A percentile compares a stretch with the other conserved stretches of the same genome.
Evolutionary conservation across 37 sponge, comb jelly and placozoan genomes (phyloP).

Genomic region (Haliclona indistincta): DNA sequence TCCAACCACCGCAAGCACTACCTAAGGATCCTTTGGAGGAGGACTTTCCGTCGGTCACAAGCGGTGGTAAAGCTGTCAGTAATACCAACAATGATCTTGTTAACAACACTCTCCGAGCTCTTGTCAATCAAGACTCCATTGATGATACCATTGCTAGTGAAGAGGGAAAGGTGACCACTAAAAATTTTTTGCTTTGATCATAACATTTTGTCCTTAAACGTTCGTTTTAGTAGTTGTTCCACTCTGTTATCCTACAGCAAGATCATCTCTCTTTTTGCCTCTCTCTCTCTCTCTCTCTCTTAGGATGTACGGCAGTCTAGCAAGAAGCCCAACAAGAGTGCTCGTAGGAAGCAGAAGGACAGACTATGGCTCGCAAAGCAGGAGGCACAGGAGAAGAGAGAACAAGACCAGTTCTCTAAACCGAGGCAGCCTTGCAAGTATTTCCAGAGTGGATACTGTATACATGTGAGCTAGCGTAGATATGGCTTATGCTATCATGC

Average conservation of each 20-base stretch:
- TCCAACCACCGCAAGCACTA: too few relatives aligned
- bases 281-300: neutral
- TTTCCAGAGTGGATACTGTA: conserved; percentile 58
- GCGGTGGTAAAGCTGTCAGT: neutral
- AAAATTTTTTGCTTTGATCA: neutral
- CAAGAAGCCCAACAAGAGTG: conserved; percentile 14
- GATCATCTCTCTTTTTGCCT: neutral
- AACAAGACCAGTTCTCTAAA: neutral
- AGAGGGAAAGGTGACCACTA: neutral
- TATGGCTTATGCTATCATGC: too few relatives aligned
- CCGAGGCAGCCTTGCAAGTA: conserved; percentile 58
- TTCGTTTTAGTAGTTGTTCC: too few relatives aligned
- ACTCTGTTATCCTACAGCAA: neutral
- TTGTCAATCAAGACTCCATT: neutral
- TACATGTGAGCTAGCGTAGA: conserved; percentile 74
- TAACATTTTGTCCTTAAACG: too few relatives aligned
- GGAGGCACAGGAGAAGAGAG: neutral
- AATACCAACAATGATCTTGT: neutral
- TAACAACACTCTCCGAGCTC: neutral
- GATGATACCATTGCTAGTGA: neutral
- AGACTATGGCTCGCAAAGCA: too few relatives aligned
- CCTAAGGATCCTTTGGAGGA: conserved; percentile 31
- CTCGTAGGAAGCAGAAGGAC: neutral
- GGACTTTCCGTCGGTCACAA: conserved; percentile 35
- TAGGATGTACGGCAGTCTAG: neutral